A percentile compares a stretch with the other conserved stretches of the same genome.
Conservation (phyloP, 2,888 invertebrate genomes). For the Campoplex capitator region DNA sequence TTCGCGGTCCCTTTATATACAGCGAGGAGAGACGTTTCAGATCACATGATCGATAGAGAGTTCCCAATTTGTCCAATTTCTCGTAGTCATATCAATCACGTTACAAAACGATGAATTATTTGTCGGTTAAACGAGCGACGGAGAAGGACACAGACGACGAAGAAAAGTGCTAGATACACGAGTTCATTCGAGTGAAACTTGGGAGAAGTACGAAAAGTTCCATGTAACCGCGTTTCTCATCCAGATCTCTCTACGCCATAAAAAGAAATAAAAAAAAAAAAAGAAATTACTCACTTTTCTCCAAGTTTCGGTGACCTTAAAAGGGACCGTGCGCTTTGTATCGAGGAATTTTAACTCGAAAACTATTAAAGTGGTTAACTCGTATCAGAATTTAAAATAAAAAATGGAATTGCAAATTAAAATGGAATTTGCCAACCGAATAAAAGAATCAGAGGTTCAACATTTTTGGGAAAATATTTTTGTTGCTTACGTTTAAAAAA, state of each 20-base stretch:
- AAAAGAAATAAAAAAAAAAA: neutral
- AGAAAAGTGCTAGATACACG: conserved; percentile 63
- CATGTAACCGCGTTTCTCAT: conserved; percentile 66
- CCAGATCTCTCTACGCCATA: conserved; percentile 23
- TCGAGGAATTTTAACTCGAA: neutral
- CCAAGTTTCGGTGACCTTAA: neutral
- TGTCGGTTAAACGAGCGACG: conserved; percentile 19
- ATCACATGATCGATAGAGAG: conserved; percentile 53
- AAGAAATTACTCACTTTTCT: neutral
- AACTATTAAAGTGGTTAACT: neutral
- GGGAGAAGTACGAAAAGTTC: conserved; percentile 64
- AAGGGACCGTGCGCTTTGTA: conserved; percentile 31
- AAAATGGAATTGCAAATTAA: neutral
- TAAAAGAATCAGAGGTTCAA: too few species aligned
- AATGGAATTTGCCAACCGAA: neutral
- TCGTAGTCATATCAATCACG: conserved; percentile 43
- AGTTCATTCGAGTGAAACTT: conserved; percentile 70
- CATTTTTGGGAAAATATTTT: too few species aligned
- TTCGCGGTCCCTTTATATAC: conserved; percentile 73
- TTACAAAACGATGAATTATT: conserved; percentile 60
- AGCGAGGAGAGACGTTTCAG: conserved; percentile 24
- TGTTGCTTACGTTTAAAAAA: too few species aligned
- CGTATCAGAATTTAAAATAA: neutral
- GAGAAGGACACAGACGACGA: conserved; percentile 28
- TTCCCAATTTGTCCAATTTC: conserved; percentile 66